A percentile compares a stretch with the other conserved stretches of the same genome.
Evolutionary conservation across 2,113 vertebrate genomes (phyloP).

Genomic region (Nycticebus coucang): DNA sequence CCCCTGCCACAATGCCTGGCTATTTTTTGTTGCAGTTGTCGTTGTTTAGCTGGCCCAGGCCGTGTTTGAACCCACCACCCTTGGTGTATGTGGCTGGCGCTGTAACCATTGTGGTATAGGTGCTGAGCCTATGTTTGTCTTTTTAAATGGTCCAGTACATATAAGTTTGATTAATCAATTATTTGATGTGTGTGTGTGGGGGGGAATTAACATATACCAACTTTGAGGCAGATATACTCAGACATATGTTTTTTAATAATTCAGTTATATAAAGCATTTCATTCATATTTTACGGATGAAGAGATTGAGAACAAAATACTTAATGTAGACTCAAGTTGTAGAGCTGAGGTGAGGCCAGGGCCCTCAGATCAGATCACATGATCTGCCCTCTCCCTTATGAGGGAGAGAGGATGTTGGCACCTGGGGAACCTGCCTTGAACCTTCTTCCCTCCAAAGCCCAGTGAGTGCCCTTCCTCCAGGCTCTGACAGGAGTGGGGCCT

Average conservation of each 20-base stretch:
- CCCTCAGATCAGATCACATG: background rate
- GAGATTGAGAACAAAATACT: background rate
- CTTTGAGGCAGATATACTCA: background rate
- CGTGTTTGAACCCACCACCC: no score
- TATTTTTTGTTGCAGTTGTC: no score
- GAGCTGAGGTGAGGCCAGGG: background rate
- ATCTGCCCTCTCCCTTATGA: background rate
- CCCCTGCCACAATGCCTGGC: no score
- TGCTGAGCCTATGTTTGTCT: background rate
- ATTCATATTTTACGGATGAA: background rate
- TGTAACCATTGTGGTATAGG: no score
- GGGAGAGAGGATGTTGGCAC: background rate
- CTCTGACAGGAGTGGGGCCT: background rate
- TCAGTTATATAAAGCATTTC: background rate
- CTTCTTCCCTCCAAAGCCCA: background rate
- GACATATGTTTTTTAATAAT: background rate
- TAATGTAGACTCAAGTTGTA: background rate
- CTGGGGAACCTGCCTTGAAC: background rate
- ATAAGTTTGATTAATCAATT: background rate
- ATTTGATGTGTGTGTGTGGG: background rate
- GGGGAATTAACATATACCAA: background rate
- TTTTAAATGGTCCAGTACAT: background rate
- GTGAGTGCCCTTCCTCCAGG: background rate
- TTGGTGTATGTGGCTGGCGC: no score
- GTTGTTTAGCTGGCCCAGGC: no score